A percentile compares a stretch with the other conserved stretches of the same genome.
phyloP scores from a whole-genome alignment of 2,113 vertebrate species.

The Galbula dea region DNA sequence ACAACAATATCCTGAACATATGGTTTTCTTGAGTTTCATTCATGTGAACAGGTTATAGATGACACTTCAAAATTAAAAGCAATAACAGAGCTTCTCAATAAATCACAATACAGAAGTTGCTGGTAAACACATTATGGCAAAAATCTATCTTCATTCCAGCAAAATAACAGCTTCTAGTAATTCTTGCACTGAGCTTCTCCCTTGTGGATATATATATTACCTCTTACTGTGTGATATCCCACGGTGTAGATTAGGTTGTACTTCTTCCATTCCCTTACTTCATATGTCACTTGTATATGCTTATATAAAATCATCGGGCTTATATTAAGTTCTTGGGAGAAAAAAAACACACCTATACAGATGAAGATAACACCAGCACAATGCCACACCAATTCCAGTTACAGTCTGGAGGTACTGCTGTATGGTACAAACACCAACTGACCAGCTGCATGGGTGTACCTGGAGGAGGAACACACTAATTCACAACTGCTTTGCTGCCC shows the following conservation, averaged over 20 bases:
- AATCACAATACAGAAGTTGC: conserved; percentile 1
- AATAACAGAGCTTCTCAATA: conserved; percentile 23
- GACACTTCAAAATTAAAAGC: conserved; percentile 47
- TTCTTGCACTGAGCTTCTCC: background rate
- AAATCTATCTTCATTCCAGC: conserved; percentile 34
- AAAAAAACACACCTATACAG: background rate
- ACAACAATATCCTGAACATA: conserved; percentile 29
- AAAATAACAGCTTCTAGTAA: background rate
- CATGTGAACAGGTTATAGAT: conserved; percentile 26
- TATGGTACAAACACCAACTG: background rate
- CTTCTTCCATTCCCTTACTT: background rate
- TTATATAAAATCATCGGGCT: background rate
- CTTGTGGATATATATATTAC: background rate
- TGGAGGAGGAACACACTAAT: background rate
- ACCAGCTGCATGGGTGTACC: background rate
- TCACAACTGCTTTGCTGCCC: background rate
- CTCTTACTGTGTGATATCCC: background rate
- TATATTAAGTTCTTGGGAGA: background rate
- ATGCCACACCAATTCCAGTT: fast-evolving
- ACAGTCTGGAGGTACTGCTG: background rate
- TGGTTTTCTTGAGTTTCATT: conserved; percentile 14
- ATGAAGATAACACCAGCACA: background rate
- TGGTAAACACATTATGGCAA: conserved; percentile 25
- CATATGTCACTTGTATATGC: background rate
- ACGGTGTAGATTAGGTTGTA: background rate